phyloP scores from a whole-genome alignment of 2,888 invertebrate genomes.

The Drosophila mimica region DNA sequence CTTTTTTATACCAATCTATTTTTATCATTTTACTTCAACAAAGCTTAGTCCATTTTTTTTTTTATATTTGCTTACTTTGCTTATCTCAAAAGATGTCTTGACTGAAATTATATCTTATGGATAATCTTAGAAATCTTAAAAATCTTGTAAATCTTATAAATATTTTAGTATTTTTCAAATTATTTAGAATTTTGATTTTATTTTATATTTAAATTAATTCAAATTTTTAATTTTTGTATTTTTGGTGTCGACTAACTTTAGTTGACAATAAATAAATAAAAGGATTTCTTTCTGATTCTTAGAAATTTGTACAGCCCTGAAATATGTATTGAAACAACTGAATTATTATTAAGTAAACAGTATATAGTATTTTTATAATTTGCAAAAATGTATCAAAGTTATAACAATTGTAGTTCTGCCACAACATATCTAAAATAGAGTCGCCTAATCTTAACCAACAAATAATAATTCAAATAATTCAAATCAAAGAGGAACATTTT shows the following conservation, averaged over 20 bases:
- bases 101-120: not conserved
- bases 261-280: not conserved
- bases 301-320: not conserved
- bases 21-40: not conserved
- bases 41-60: not conserved
- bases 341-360: not conserved
- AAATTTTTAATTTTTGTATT: too few species aligned
- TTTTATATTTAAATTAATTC: too few species aligned
- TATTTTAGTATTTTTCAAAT: too few species aligned
- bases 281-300: not conserved
- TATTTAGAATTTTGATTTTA: too few species aligned
- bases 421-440: fast-evolving
- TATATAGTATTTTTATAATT: not conserved
- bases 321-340: not conserved
- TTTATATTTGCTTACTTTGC: not conserved
- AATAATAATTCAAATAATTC: not conserved
- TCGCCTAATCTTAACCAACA: not conserved
- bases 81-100: not conserved
- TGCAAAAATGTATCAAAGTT: not conserved
- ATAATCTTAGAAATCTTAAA: too few species aligned
- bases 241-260: too few species aligned
- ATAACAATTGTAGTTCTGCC: not conserved
- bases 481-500: not conserved
- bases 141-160: too few species aligned
- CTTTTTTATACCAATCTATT: not conserved